phyloP scores from a whole-genome alignment of 2,888 invertebrate species.

The Bombyx huttoni region DNA sequence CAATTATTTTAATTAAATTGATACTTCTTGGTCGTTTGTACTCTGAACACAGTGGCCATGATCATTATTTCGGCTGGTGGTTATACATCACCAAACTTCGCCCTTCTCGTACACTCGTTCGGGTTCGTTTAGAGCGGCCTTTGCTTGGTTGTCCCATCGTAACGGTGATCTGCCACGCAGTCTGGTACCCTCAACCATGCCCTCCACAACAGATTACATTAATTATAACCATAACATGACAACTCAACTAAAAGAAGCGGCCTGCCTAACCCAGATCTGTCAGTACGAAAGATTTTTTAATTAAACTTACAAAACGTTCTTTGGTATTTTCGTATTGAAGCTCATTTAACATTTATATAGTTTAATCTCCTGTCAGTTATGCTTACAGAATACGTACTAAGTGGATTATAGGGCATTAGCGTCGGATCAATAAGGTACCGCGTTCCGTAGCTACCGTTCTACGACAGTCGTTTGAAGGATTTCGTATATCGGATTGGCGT shows the following conservation, averaged over 20 bases:
- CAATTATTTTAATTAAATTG: too few relatives aligned
- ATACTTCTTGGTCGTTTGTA: too few relatives aligned
- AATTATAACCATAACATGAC: background rate
- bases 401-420: conserved; percentile 56
- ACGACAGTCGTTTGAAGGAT: background rate
- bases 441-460: conserved; percentile 1
- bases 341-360: background rate
- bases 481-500: background rate
- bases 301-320: conserved; percentile 2
- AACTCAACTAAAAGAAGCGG: background rate
- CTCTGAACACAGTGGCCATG: too few relatives aligned
- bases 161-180: too few relatives aligned
- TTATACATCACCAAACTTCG: too few relatives aligned
- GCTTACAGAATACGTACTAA: conserved; percentile 52
- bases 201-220: background rate
- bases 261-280: background rate
- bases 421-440: conserved; percentile 44
- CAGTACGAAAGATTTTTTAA: conserved; percentile 10
- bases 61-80: too few relatives aligned
- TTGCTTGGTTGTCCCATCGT: too few relatives aligned
- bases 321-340: too few relatives aligned
- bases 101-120: too few relatives aligned
- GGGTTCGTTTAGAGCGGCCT: too few relatives aligned
- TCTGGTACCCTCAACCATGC: too few relatives aligned
- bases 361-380: conserved; percentile 56